Base-by-base conservation (phyloP, 2,888 invertebrate species). In the Brassicogethes aeneus region DNA sequence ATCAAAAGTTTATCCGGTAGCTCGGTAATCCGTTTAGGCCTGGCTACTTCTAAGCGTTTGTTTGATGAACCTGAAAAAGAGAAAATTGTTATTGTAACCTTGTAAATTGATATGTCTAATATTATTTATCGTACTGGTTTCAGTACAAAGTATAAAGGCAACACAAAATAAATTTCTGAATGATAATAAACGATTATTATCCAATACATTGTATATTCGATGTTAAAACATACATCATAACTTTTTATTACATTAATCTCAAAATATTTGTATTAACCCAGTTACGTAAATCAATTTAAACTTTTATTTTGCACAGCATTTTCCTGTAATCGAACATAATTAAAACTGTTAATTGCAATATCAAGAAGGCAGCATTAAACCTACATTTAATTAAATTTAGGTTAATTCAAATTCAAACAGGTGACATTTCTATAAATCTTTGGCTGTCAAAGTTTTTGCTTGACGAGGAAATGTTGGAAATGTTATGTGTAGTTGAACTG, bases 1-100 rank as follows among this genome's bases (percentile, higher is more conserved):
- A 75, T 74, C 49, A 82, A 69, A 47, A 79, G 70, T 59, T 77
- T 77, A 63, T 81, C 80, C 44, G 80, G 75, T 54, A 82, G 65
- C 57, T 82, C 81, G 44, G 72, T 70, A 58, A 82, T 79, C 49
- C 73, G 73, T 60, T 74, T 76, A 46, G 81, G 80, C 49, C 73
- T 70, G 52, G 72, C 64, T 41, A 76, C 67, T 51, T 73, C 73
- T 48, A 70, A 61, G 57, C 68, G 69, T 58, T 68, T 72, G 56
- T 64, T 68, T 42, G 52, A 45, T 7, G 64, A 62, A 41, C 70
- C 73, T 74, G 65, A 36, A 73, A 66, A 41, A 42, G 65, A 50
- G 39, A 41, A 37, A 16, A 23, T 23, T 23, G 23, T 23, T 23
- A 23, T 23, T 23, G 10, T 7, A 23, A 23, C 23, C 23, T 23